A percentile compares a stretch with the other conserved stretches of the same genome.
Evolutionary conservation across 2,797 vertebrate genomes (phyloP).

Genomic region (Naso thynnoides): DNA sequence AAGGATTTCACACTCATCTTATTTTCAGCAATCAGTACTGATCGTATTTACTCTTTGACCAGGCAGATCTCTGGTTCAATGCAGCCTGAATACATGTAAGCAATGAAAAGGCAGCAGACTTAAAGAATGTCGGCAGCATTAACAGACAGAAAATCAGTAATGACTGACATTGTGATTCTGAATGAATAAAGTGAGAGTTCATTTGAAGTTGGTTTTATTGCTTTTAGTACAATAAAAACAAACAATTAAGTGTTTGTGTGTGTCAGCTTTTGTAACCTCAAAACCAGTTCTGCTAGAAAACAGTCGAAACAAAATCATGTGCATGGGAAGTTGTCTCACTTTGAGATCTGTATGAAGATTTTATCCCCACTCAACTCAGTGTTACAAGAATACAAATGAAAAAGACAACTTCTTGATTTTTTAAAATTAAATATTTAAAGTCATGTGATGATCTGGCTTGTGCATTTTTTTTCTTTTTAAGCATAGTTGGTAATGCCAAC

Average conservation of each 20-base stretch:
- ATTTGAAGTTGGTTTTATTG: background rate
- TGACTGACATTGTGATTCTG: background rate
- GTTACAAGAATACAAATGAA: too few species aligned
- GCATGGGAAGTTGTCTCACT: background rate
- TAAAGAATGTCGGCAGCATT: background rate
- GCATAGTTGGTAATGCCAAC: too few species aligned
- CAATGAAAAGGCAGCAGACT: background rate
- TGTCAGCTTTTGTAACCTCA: constrained; percentile 4
- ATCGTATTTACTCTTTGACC: background rate
- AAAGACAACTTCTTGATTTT: too few species aligned
- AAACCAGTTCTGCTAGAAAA: constrained; percentile 63
- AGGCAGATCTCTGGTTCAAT: background rate
- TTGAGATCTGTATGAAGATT: constrained; percentile 3
- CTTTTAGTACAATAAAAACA: background rate
- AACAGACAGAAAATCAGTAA: background rate
- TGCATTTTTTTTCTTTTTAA: background rate
- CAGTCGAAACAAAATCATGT: constrained; percentile 47
- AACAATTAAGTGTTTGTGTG: background rate
- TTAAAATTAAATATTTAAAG: too few species aligned
- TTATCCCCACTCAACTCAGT: background rate
- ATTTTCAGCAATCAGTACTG: background rate
- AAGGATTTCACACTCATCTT: background rate
- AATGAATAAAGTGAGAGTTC: background rate
- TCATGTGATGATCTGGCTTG: background rate
- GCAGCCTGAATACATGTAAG: background rate